These are phyloP conservation scores for Heliothis peltigera DNA, from an alignment of 2,888 invertebrate genomes.

Conservation along the genomic window DNA sequence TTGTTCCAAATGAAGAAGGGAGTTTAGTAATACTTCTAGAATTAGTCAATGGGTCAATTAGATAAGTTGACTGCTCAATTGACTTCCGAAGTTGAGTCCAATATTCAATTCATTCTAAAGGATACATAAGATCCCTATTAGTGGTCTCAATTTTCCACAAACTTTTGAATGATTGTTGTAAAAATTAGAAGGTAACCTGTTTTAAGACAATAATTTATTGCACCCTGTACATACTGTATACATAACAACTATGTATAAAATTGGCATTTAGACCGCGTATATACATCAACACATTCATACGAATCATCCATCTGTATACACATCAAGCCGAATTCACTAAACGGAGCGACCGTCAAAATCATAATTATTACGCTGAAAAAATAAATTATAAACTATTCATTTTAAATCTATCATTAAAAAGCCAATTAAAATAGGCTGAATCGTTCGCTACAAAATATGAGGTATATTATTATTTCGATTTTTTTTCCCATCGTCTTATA, in stretches of 20 bases:
- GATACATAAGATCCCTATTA: too few species aligned
- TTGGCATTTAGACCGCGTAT: conserved; percentile 67
- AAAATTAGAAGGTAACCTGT: background rate
- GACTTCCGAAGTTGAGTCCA: too few species aligned
- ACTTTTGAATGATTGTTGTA: background rate
- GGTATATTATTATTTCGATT: conserved; percentile 81
- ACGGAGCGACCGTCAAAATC: conserved; percentile 63
- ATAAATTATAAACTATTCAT: conserved; percentile 65
- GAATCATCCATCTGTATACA: conserved; percentile 55
- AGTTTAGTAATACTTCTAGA: too few species aligned
- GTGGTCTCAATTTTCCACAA: too few species aligned
- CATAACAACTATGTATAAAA: conserved; percentile 70
- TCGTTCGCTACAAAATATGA: conserved; percentile 85
- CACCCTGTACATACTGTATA: conserved; percentile 78
- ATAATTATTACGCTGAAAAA: conserved; percentile 59
- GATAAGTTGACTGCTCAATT: too few species aligned
- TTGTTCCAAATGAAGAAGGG: too few species aligned
- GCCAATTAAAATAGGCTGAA: conserved; percentile 76
- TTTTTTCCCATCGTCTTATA: conserved; percentile 56
- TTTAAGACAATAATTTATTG: conserved; percentile 65
- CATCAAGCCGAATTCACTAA: conserved; percentile 64
- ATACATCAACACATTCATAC: conserved; percentile 61
- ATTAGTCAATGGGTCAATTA: too few species aligned
- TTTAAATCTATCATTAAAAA: conserved; percentile 65
- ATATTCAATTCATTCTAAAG: too few species aligned